phyloP scores from a whole-genome alignment of 2,888 invertebrate species.

The Drosophila macrospina region DNA sequence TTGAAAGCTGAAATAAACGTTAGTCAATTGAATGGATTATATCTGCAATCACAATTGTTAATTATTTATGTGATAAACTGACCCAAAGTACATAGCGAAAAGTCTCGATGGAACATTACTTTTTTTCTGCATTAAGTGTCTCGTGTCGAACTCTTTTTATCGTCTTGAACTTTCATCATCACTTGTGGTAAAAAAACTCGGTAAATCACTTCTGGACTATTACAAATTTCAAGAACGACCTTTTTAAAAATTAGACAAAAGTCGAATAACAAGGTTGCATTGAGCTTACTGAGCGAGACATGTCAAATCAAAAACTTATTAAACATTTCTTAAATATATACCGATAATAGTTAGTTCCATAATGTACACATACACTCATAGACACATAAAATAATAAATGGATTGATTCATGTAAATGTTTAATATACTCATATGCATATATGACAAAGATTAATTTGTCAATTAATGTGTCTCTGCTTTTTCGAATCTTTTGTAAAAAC shows the following conservation, averaged over 20 bases:
- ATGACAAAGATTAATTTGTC: constrained; percentile 54
- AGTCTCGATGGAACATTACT: no score
- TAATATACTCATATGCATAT: constrained; percentile 19
- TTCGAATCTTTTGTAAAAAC: constrained; percentile 22
- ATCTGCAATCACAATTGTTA: constrained; percentile 28
- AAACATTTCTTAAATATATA: background rate
- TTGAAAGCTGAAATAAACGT: background rate
- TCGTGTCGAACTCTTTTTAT: no score
- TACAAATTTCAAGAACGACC: no score
- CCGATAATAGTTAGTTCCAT: background rate
- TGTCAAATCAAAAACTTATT: no score
- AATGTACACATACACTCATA: background rate
- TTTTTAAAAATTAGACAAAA: no score
- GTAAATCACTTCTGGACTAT: no score
- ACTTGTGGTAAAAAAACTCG: no score
- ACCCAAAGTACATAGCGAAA: no score
- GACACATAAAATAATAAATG: background rate
- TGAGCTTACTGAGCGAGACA: no score
- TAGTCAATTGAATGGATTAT: constrained; percentile 45
- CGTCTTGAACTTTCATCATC: no score
- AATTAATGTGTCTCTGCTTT: constrained; percentile 45
- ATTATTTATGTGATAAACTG: constrained; percentile 41
- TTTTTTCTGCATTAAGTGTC: no score
- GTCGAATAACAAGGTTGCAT: no score
- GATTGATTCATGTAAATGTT: constrained; percentile 9